These are phyloP conservation scores for Torymus tubicola DNA, from an alignment of 2,888 invertebrate species.

Conservation along the genomic window DNA sequence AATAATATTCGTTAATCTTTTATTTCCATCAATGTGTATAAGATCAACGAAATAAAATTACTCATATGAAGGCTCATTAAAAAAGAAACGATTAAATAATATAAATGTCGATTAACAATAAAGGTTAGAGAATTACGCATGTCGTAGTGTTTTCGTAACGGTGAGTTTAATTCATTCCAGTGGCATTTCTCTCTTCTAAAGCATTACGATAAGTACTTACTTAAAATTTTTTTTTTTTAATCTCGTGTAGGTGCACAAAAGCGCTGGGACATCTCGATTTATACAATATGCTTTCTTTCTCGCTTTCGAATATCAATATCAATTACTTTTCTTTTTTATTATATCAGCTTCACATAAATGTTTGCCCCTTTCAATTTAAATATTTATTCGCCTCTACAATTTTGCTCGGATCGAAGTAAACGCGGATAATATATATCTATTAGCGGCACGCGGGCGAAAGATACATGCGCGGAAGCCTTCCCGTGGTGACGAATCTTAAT, in stretches of 20 bases:
- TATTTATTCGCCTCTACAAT: conserved; percentile 33
- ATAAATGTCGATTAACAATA: conserved; percentile 58
- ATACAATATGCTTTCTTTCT: conserved; percentile 60
- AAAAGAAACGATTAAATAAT: conserved; percentile 59
- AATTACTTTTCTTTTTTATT: conserved; percentile 41
- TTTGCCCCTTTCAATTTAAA: no score
- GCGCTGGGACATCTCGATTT: conserved; percentile 61
- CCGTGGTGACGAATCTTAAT: background rate
- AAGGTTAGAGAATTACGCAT: conserved; percentile 63
- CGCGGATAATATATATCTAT: conserved; percentile 15
- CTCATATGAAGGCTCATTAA: conserved; percentile 48
- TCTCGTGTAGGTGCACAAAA: conserved; percentile 65
- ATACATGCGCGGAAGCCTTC: background rate
- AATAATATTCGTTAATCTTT: conserved; percentile 43
- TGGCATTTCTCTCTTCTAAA: conserved; percentile 60
- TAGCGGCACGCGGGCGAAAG: conserved; percentile 12
- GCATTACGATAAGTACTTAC: conserved; percentile 61
- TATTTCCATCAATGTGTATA: conserved; percentile 44
- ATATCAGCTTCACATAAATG: conserved; percentile 7
- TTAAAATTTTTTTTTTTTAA: conserved; percentile 57
- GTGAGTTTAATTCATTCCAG: conserved; percentile 60
- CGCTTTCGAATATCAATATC: conserved; percentile 36
- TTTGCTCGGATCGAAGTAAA: conserved; percentile 54
- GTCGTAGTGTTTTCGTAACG: conserved; percentile 61
- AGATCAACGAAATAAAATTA: conserved; percentile 52